These are phyloP conservation scores for Tragelaphus buxtoni DNA, from an alignment of 2,113 vertebrate genomes.

Conservation along the genomic window DNA sequence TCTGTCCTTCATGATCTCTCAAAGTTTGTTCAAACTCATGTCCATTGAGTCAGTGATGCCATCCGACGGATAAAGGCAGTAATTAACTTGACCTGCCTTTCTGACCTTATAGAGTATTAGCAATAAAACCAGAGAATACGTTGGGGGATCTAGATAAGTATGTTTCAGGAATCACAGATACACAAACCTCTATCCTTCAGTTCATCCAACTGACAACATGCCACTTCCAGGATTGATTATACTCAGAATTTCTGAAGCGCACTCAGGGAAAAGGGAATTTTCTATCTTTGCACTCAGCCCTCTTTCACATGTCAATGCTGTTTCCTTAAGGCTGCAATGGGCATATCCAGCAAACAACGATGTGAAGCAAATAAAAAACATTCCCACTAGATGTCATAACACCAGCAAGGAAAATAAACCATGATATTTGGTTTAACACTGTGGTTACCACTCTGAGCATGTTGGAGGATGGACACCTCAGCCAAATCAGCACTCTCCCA, in stretches of 20 bases:
- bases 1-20: neutral
- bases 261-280: neutral
- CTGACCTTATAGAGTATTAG: neutral
- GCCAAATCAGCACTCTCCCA: neutral
- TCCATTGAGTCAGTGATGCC: neutral
- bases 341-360: neutral
- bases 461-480: neutral
- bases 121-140: neutral
- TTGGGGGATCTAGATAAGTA: neutral
- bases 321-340: neutral
- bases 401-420: neutral
- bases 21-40: neutral
- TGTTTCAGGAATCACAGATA: neutral
- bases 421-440: neutral
- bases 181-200: neutral
- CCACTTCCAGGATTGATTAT: neutral
- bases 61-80: neutral
- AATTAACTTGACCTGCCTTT: neutral
- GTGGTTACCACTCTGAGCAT: neutral
- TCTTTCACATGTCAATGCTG: neutral
- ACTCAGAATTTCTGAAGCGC: neutral
- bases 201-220: neutral
- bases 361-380: neutral
- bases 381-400: neutral
- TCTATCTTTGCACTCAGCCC: neutral